Conservation (phyloP, 2,797 vertebrate species). For the Cottoperca gobio region DNA sequence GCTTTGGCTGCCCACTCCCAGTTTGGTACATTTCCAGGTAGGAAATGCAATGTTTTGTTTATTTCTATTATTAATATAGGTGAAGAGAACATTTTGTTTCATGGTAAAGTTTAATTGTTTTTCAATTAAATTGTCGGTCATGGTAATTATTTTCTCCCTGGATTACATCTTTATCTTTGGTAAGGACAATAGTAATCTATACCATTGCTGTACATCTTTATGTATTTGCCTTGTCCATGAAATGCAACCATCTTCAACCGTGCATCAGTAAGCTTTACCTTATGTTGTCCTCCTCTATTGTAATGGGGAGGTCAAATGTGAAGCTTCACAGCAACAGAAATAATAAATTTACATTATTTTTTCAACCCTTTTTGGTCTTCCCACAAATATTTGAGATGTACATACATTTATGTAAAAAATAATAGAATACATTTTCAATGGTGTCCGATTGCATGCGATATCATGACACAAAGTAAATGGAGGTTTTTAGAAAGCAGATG, state of each 20-base stretch:
- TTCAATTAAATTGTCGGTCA: not conserved
- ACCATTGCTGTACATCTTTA: not conserved
- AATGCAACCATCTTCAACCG: not conserved
- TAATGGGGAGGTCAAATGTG: not conserved
- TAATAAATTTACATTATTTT: not conserved
- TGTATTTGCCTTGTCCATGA: not conserved
- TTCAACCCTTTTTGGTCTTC: not conserved
- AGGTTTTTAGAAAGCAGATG: slow-evolving; percentile 27
- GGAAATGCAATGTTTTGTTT: not conserved
- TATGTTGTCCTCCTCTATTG: not conserved
- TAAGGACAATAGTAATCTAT: not conserved
- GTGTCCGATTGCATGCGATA: not conserved
- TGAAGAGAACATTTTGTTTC: not conserved
- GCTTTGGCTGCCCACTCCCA: slow-evolving; percentile 87
- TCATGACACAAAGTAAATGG: slow-evolving; percentile 3
- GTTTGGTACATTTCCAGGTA: slow-evolving; percentile 90
- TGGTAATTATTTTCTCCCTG: not conserved
- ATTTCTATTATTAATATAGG: not conserved
- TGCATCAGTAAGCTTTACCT: not conserved
- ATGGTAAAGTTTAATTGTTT: not conserved
- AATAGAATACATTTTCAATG: not conserved
- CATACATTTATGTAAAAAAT: not conserved
- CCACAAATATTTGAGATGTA: not conserved
- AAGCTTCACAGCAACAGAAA: not conserved
- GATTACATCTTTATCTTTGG: not conserved